Evolutionary conservation across 2,113 vertebrate genomes (phyloP), one percentile per base, ranked within the genome.

Genomic region (Psittacara wagleri): DNA sequence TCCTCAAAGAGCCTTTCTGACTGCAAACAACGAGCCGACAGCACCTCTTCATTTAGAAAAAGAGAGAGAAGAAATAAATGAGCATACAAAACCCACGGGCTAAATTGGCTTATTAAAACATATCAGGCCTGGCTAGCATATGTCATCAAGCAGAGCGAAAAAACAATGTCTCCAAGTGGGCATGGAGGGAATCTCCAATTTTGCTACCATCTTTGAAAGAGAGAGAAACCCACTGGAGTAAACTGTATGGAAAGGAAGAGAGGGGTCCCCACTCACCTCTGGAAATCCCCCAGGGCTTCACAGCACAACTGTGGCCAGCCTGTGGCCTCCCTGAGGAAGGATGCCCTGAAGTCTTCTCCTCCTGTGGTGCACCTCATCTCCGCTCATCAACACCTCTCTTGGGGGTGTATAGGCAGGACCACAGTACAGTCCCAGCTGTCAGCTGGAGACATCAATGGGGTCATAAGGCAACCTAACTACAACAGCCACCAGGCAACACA

Each of bases 361-460:
- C 23, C 46, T 1, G 1, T 18, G 20, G 18, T 18, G 15, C 10
- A 52, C 11, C 31, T 11, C 49, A 33, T 7, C 46, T 66, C 39
- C 4, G 24, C 46, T 33, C 23, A 4, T 14, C 55, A 84, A 5
- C 29, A 41, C 10, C 11, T 54, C 23, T 52, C 49, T 16, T 48
- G 7, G 17, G 12, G 9, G 10, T 17, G 51, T 62, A 24, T 24
- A 72, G 46, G 41, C 31, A 73, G 54, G 27, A 41, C 11, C 0
- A 0, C n/a, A 41, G 31, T 29, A 64, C n/a, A 67, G 67, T 7
- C 14, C 16, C 20, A 67, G 23, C 20, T 54, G 29, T 37, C 66
- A 74, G n/a, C 7, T 2, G 0, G 35, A 70, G 24, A 62, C 24
- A 29, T 33, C 28, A 83, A 1, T 0, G 2, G 23, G 13, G 6